Base-by-base conservation (phyloP, 2,888 invertebrate genomes). In the Apeira syringaria region DNA sequence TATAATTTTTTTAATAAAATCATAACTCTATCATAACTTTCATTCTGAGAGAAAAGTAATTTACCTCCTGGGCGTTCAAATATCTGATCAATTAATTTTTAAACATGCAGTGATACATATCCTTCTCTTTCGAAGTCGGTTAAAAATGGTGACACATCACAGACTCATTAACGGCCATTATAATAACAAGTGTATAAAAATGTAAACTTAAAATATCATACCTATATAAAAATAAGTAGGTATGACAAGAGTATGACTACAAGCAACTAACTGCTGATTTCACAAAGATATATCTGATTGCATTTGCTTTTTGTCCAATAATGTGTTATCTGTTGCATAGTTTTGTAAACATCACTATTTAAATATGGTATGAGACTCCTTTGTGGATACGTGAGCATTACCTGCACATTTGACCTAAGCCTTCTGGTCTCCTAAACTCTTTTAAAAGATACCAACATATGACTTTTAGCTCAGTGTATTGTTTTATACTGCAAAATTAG, bases 341-440 rank as follows among this genome's bases (percentile, higher is more conserved):
- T 44, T n/a, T 53, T 53, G 46, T 61, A 58, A 71, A 68, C 64
- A 69, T 73, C 64, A 72, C 74, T 74, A 75, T 76, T 74, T 74
- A 62, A 67, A 60, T 57, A 59, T 61, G 62, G 56, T 60, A 57
- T 56, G 59, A 69, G 58, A 70, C 63, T 64, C 58, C 61, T 53
- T 58, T 56, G 59, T 42, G 51, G 59, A 67, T 61, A 68, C 64
- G 61, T 57, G 54, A 61, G 59, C 54, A 64, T 74, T 74, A 70
- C 74, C 72, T 73, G 53, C 56, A 55, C 47, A 57, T 62, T 56
- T 66, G 67, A 71, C 74, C 68, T 64, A 57, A 56, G 68, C 69
- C 43, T 45, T 58, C 51, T n/a, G n/a, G n/a, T 46, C 53, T 56
- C 28, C 47, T 59, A 63, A 58, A 54, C 58, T 52, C 50, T 56